Evolutionary conservation across 2,888 invertebrate genomes (phyloP).

Genomic region (Helobdella robusta): DNA sequence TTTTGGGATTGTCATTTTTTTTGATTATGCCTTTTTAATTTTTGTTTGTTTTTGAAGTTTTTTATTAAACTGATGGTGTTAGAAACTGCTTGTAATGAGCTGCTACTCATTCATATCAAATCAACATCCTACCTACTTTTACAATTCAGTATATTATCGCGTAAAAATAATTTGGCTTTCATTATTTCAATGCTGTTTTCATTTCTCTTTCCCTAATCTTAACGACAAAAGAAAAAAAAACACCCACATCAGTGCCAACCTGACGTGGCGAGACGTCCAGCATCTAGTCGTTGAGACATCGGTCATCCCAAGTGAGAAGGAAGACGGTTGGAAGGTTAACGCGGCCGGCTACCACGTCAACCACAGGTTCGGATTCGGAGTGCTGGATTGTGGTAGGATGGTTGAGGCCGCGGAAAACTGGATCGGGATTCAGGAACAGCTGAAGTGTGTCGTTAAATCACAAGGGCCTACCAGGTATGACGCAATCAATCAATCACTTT

Average conservation of each 20-base stretch:
- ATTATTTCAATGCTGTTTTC: neutral
- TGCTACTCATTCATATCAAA: neutral
- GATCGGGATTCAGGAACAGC: slow-evolving; percentile 45
- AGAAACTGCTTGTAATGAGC: too few relatives aligned
- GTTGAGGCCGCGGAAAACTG: slow-evolving; percentile 45
- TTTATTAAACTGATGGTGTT: too few relatives aligned
- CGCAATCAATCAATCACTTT: too few relatives aligned
- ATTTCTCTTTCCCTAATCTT: neutral
- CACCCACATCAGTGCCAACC: slow-evolving; percentile 38
- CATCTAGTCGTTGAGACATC: slow-evolving; percentile 44
- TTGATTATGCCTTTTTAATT: too few relatives aligned
- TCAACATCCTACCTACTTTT: neutral
- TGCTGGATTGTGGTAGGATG: slow-evolving; percentile 46
- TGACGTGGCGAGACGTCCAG: slow-evolving; percentile 49
- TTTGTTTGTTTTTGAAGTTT: too few relatives aligned
- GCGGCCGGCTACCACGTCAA: slow-evolving; percentile 45
- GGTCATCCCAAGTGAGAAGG: slow-evolving; percentile 47
- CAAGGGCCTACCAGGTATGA: too few relatives aligned
- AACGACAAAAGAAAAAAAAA: neutral
- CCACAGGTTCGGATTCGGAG: slow-evolving; percentile 45
- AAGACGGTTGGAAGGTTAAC: slow-evolving; percentile 53
- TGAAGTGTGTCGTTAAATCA: slow-evolving; percentile 39
- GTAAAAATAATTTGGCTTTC: neutral
- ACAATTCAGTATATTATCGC: neutral
- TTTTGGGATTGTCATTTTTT: too few relatives aligned